phyloP scores from a whole-genome alignment of 2,113 vertebrate genomes.

The Malurus elegans region DNA sequence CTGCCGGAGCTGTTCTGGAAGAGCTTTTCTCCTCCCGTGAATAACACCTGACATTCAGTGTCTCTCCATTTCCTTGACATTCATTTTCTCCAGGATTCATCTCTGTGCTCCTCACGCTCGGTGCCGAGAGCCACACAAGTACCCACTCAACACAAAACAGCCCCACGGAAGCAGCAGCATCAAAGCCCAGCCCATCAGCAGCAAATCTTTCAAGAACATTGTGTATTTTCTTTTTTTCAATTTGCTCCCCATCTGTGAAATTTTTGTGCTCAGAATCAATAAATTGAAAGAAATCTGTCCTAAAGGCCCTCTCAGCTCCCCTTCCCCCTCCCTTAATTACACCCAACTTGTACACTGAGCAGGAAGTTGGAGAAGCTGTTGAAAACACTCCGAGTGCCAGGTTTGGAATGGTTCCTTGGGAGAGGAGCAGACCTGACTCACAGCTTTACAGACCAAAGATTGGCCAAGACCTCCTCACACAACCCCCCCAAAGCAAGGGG shows the following conservation, averaged over 20 bases:
- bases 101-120: not conserved
- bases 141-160: not conserved
- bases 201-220: not conserved
- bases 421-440: not conserved
- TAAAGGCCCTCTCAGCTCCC: not conserved
- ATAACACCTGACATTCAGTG: not conserved
- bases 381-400: not conserved
- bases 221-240: not conserved
- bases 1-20: not conserved
- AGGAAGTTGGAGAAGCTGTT: not conserved
- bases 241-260: slow-evolving; percentile 28
- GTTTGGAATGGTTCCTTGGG: not conserved
- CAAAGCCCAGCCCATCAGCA: slow-evolving; percentile 17
- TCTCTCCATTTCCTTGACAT: not conserved
- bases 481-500: not conserved
- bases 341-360: not conserved
- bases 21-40: not conserved
- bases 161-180: not conserved
- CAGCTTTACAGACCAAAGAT: not conserved
- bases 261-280: slow-evolving; percentile 39
- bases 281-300: slow-evolving; percentile 11
- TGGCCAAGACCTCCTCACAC: not conserved
- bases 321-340: slow-evolving; percentile 18
- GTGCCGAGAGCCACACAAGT: not conserved
- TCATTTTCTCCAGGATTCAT: not conserved